Percentiles rank a stretch among this genome's conserved stretches.
These are phyloP conservation scores for Vireo griseus DNA, from an alignment of 2,797 vertebrate genomes.

Conservation along the genomic window DNA sequence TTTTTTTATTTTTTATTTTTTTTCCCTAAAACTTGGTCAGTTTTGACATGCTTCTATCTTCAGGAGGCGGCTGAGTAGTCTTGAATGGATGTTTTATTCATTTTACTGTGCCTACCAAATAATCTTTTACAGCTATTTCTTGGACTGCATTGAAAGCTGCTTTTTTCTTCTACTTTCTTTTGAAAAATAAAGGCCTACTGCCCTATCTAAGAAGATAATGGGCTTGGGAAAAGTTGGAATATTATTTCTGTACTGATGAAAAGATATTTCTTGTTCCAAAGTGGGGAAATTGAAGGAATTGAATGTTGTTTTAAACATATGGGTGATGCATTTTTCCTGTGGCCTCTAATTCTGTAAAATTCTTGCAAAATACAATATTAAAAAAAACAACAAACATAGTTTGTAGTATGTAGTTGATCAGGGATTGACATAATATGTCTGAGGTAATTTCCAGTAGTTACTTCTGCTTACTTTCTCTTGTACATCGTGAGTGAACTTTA, in stretches of 20 bases:
- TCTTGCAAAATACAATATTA: not conserved
- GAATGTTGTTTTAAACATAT: not conserved
- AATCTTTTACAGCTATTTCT: not conserved
- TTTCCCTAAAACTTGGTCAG: not conserved
- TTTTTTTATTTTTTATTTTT: not conserved
- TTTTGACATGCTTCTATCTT: not conserved
- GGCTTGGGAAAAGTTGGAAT: not conserved
- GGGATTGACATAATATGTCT: not conserved
- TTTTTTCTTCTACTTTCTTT: not conserved
- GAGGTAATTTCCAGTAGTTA: not conserved
- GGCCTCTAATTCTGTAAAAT: not conserved
- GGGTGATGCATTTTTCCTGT: not conserved
- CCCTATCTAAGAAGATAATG: not conserved
- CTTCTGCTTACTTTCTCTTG: not conserved
- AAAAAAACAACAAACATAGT: not conserved
- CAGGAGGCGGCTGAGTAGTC: not conserved
- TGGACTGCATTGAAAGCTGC: not conserved
- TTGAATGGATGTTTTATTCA: not conserved
- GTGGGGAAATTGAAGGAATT: not conserved
- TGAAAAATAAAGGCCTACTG: not conserved
- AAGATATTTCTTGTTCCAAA: not conserved
- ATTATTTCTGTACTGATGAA: not conserved
- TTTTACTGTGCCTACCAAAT: not conserved
- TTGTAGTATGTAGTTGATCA: not conserved
- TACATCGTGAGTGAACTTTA: not conserved